Percentiles rank a stretch among this genome's conserved stretches.
Evolutionary conservation across 64 coral and sea anemone genomes (phyloP).

Genomic region (Montipora capricornis): DNA sequence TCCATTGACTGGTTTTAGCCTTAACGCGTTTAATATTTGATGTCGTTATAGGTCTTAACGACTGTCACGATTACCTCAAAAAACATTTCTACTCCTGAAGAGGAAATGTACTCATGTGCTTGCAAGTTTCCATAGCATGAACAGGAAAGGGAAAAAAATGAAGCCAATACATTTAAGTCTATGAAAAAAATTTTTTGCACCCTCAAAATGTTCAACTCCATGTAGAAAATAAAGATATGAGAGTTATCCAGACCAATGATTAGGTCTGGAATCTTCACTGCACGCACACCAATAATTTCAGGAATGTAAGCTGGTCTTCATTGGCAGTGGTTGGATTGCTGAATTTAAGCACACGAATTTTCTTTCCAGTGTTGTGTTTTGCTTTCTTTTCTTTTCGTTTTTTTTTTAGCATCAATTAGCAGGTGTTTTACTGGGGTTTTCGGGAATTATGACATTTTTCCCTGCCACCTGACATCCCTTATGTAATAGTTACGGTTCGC

Average conservation of each 20-base stretch:
- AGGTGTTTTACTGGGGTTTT: background rate
- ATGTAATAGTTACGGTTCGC: background rate
- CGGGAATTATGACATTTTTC: background rate
- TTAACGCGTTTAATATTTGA: background rate
- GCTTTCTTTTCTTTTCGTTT: no score
- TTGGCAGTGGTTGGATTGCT: background rate
- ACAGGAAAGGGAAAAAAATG: no score
- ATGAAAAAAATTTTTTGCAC: no score
- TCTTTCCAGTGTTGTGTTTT: no score
- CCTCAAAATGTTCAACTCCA: background rate
- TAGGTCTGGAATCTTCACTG: background rate
- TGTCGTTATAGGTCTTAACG: no score
- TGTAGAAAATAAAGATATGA: background rate
- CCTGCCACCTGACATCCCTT: background rate
- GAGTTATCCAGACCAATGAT: background rate
- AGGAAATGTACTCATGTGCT: no score
- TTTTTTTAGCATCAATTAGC: background rate
- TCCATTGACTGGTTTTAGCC: no score
- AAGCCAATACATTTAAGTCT: no score
- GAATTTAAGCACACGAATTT: no score
- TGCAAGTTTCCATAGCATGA: no score
- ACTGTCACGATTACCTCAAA: no score
- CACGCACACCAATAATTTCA: constrained; percentile 13
- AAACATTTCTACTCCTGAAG: no score
- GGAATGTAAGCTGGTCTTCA: background rate